Conservation (phyloP, 2,888 invertebrate species). For the Drosophila leonis region DNA sequence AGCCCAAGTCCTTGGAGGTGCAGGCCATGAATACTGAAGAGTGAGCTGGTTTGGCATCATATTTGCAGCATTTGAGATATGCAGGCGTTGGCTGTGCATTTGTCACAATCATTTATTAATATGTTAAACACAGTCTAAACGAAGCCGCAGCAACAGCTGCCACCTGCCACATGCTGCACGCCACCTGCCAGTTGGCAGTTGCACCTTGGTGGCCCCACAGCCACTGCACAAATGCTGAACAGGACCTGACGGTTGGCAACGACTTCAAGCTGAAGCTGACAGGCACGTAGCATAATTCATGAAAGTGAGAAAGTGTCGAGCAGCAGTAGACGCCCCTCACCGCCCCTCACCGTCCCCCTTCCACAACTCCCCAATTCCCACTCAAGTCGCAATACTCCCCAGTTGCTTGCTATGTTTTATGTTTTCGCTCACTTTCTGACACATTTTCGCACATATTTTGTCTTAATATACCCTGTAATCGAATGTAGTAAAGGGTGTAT, state of each 20-base stretch:
- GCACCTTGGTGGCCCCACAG: constrained; percentile 45
- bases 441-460: constrained; percentile 69
- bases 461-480: constrained; percentile 20
- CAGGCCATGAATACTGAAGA: constrained; percentile 21
- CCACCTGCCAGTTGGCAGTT: constrained; percentile 29
- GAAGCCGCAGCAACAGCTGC: constrained; percentile 62
- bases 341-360: background rate
- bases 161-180: constrained; percentile 19
- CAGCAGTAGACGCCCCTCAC: constrained; percentile 32
- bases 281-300: constrained; percentile 77
- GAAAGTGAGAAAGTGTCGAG: constrained; percentile 62
- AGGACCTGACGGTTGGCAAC: constrained; percentile 37
- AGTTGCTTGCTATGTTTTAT: constrained; percentile 52
- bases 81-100: constrained; percentile 58
- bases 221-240: constrained; percentile 28
- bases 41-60: constrained; percentile 31
- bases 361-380: constrained; percentile 19
- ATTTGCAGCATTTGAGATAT: constrained; percentile 46
- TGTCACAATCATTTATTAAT: constrained; percentile 80
- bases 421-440: constrained; percentile 69
- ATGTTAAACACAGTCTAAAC: constrained; percentile 70
- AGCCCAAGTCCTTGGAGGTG: constrained; percentile 1
- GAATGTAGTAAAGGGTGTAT: background rate
- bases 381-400: constrained; percentile 5
- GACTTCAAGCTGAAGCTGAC: constrained; percentile 50